Percentiles rank a stretch among this genome's conserved stretches.
These are phyloP conservation scores for Galerucella nymphaeae DNA, from an alignment of 2,888 invertebrate genomes.

Conservation along the genomic window DNA sequence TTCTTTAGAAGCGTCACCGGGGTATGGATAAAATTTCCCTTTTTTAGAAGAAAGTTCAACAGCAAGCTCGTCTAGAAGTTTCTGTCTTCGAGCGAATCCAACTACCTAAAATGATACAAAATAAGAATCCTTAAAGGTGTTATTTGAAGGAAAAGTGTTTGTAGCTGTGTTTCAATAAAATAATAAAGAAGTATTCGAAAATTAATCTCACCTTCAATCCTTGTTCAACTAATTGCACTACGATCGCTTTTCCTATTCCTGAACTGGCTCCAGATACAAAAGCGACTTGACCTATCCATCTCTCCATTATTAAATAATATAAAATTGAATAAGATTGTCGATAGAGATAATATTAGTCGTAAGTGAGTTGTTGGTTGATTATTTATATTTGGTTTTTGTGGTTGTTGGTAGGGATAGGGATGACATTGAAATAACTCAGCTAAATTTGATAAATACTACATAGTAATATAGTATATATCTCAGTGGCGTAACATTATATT, in stretches of 20 bases:
- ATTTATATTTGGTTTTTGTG: too few species aligned
- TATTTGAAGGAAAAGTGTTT: too few species aligned
- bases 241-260: slow-evolving; percentile 70
- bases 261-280: slow-evolving; percentile 74
- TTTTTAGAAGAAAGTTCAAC: slow-evolving; percentile 42
- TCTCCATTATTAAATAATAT: slow-evolving; percentile 64
- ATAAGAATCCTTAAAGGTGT: too few species aligned
- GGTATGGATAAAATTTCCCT: slow-evolving; percentile 56
- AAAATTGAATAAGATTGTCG: background rate
- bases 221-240: slow-evolving; percentile 61
- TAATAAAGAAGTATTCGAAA: slow-evolving; percentile 6
- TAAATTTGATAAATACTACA: too few species aligned
- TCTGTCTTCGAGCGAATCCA: slow-evolving; percentile 49
- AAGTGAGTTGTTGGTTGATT: too few species aligned
- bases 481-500: too few species aligned
- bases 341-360: too few species aligned
- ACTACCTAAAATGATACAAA: slow-evolving; percentile 47
- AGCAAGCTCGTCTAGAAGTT: slow-evolving; percentile 45
- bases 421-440: too few species aligned
- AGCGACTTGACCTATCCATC: slow-evolving; percentile 71
- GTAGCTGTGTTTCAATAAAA: too few species aligned
- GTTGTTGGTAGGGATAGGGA: too few species aligned
- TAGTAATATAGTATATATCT: too few species aligned
- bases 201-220: slow-evolving; percentile 33
- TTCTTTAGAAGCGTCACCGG: slow-evolving; percentile 60